Percentiles rank a stretch among this genome's conserved stretches.
Evolutionary conservation across 2,888 invertebrate genomes (phyloP).

Genomic region (Eristalinus sepulchralis): DNA sequence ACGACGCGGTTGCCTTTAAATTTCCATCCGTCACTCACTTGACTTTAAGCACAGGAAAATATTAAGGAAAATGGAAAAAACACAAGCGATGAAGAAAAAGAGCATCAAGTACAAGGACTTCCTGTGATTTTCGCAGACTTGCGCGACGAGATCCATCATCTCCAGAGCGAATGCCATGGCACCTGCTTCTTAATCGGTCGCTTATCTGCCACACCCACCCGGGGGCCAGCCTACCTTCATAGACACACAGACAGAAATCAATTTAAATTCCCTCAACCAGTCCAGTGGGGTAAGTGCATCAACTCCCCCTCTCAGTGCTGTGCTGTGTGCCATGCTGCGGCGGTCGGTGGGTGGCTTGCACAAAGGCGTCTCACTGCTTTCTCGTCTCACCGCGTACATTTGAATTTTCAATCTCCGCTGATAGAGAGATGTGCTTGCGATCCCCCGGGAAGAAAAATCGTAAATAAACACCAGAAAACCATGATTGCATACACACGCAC

Average conservation of each 20-base stretch:
- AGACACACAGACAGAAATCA: conserved; percentile 60
- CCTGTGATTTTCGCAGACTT: conserved; percentile 25
- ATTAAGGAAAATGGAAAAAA: not conserved
- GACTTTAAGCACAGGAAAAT: not conserved
- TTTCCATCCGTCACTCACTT: not conserved
- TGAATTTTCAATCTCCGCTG: conserved; percentile 60
- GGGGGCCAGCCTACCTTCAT: not conserved
- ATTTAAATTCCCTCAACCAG: conserved; percentile 59
- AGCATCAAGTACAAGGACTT: not conserved
- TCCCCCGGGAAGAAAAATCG: conserved; percentile 25
- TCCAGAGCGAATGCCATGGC: not conserved
- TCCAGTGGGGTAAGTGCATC: conserved; percentile 52
- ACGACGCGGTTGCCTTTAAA: not conserved
- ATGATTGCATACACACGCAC: not conserved
- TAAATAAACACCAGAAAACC: conserved; percentile 50
- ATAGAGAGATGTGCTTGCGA: conserved; percentile 6
- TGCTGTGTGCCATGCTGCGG: too few species aligned
- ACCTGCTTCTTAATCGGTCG: conserved; percentile 42
- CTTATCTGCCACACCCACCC: conserved; percentile 3
- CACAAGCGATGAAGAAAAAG: conserved; percentile 22
- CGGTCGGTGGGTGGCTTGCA: not conserved
- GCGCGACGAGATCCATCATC: conserved; percentile 6
- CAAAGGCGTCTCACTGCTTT: not conserved
- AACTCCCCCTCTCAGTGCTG: not conserved
- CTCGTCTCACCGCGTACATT: conserved; percentile 36